Base-by-base conservation (phyloP, 2,797 vertebrate species). In the Echeneis naucrates region DNA sequence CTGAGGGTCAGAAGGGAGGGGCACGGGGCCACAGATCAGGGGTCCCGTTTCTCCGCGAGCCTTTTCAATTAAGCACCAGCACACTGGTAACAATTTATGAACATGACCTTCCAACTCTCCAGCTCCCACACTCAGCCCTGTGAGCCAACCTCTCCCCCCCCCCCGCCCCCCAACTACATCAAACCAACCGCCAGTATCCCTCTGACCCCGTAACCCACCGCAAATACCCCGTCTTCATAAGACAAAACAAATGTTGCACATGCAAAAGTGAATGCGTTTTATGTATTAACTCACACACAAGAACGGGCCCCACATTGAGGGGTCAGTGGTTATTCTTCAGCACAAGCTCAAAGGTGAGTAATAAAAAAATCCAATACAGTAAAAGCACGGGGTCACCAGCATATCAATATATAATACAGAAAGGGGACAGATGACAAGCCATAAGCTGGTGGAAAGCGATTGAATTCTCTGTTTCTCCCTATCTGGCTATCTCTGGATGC, bases 331-430 rank as follows among this genome's bases (percentile, higher is more conserved):
- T 94, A 88, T 93, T 94, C 94, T 95, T 96, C 77, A 89, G 87
- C 93, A 93, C 92, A 80, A 92, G 95, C 93, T 95, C 94, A 96
- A 93, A 94, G 95, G 94, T 95, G 93, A 93, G 84, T 88, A 78
- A 95, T 96, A 97, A 97, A 96, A 96, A 96, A 96, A 94, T 94
- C 92, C 91, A 95, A 91, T 92, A 94, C 87, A 94, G 93, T 94
- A 95, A 94, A 95, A 93, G 94, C 92, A 93, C 85, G 65, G 91
- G 95, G 94, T 93, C 93, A 92, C 75, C 84, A 77, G 89, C 83
- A 92, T 94, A 91, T 92, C 88, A 84, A 93, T 94, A 95, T 93
- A 95, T 94, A 94, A 96, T 86, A 92, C 78, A 91, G 92, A 94
- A 92, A 91, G 85, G 90, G 88, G 93, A 94, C 82, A 93, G 87